Evolutionary conservation across 2,113 vertebrate species (phyloP).

Genomic region (Macquaria australasica): DNA sequence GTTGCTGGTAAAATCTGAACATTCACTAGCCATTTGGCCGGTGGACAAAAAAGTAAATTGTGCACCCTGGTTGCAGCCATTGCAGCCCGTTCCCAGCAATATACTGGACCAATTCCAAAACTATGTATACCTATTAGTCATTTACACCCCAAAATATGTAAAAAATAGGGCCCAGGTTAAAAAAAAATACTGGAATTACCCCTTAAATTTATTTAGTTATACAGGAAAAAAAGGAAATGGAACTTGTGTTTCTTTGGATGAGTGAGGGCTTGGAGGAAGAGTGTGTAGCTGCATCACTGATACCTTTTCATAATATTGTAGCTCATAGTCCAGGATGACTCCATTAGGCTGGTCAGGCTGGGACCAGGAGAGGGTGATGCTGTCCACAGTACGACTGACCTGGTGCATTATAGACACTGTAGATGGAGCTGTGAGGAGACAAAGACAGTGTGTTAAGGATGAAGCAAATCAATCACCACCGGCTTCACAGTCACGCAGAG

Average conservation of each 20-base stretch:
- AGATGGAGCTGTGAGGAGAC: slow-evolving; percentile 90
- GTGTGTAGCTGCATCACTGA: neutral
- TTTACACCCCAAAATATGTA: too few relatives aligned
- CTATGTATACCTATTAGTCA: too few relatives aligned
- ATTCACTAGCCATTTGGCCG: too few relatives aligned
- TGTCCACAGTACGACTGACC: slow-evolving; percentile 95
- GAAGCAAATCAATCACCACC: slow-evolving; percentile 40
- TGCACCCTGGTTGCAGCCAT: too few relatives aligned
- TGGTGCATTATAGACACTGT: slow-evolving; percentile 98
- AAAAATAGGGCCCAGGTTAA: too few relatives aligned
- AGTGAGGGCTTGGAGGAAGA: neutral
- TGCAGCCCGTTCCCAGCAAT: too few relatives aligned
- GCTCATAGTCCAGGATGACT: slow-evolving; percentile 97
- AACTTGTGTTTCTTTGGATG: neutral
- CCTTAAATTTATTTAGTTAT: slow-evolving; percentile 10
- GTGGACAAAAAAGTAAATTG: too few relatives aligned
- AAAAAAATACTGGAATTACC: too few relatives aligned
- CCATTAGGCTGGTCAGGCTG: slow-evolving; percentile 98
- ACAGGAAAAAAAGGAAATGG: neutral
- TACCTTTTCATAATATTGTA: slow-evolving; percentile 99
- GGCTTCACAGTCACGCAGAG: slow-evolving; percentile 21
- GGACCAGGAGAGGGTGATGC: slow-evolving; percentile 98
- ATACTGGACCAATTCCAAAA: too few relatives aligned
- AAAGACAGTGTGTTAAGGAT: slow-evolving; percentile 45
- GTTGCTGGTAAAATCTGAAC: too few relatives aligned